Evolutionary conservation across 2,113 vertebrate species (phyloP), one percentile per base, ranked within the genome.

Genomic region (Probosciger aterrimus): DNA sequence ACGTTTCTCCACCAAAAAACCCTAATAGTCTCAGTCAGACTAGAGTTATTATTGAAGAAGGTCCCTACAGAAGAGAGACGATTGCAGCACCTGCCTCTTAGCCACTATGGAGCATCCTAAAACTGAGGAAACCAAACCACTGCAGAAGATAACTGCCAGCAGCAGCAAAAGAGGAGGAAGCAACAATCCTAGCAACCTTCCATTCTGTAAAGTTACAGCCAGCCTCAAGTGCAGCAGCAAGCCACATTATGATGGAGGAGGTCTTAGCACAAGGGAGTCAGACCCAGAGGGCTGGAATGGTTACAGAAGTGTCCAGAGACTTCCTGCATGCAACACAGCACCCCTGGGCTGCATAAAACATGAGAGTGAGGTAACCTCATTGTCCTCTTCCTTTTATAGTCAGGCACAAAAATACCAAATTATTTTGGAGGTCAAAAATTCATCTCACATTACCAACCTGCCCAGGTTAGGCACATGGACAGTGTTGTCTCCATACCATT

Each of bases 241-340:
- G 16, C 33, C 57, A 55, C 1, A 0, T 39, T 14, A 22, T 0
- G 1, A 53, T 35, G 52, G 59, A 84, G 39, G n/a, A 89, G 3
- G 7, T 46, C 37, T 37, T 53, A 75, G 37, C 24, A 65, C 44
- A 73, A 71, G 9, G 3, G 10, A 7, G 30, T 69, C 70, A 82
- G 47, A 76, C 10, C 9, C 7, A 9, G 75, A 53, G n/a, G 16
- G 49, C 20, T 69, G 63, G 27, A 50, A 69, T 28, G 62, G n/a
- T 62, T 76, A 43, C 14, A 47, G n/a, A 10, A 62, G 13, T 22
- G 13, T 44, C 37, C 43, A 35, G 9, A 30, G 16, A 69, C 9
- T 10, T 37, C 30, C 27, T 7, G 2, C 43, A 43, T 6, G 27
- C 50, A 91, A 33, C 31, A 86, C 11, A 75, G 9, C 18, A 25